Conservation (phyloP, 2,113 vertebrate species). For the Nyctereutes procyonoides region DNA sequence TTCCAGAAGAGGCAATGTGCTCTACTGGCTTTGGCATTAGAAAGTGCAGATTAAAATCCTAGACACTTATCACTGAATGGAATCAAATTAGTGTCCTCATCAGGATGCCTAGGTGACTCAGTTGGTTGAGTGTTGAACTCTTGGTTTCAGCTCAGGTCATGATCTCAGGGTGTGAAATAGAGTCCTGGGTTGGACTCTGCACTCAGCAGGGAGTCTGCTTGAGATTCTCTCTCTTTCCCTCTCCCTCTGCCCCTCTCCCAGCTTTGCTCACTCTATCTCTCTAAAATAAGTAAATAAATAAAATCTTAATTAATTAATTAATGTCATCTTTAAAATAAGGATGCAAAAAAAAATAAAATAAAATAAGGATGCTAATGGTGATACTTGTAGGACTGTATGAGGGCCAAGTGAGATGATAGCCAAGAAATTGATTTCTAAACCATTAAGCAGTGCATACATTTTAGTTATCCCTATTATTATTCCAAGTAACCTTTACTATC, state of each 20-base stretch:
- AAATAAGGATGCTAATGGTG: not conserved
- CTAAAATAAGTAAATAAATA: not conserved
- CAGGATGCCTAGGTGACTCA: not conserved
- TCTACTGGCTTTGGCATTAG: not conserved
- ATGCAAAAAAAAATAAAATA: too few relatives aligned
- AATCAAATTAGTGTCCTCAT: not conserved
- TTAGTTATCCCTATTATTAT: not conserved
- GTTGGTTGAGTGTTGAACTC: not conserved
- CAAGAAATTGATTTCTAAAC: constrained; percentile 28
- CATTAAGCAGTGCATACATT: not conserved
- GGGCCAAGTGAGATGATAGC: not conserved
- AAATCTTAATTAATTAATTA: not conserved
- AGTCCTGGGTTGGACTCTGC: accelerated
- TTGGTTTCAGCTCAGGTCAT: not conserved
- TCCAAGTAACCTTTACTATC: not conserved
- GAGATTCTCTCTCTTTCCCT: not conserved
- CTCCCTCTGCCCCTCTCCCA: not conserved
- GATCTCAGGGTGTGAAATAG: not conserved
- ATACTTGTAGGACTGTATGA: not conserved
- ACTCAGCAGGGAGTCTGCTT: not conserved
- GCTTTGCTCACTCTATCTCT: not conserved
- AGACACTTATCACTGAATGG: not conserved
- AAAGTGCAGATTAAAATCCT: not conserved
- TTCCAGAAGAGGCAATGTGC: not conserved
- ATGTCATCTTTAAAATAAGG: not conserved